These are phyloP conservation scores for Murina feae DNA, from an alignment of 2,113 vertebrate species.

Conservation along the genomic window DNA sequence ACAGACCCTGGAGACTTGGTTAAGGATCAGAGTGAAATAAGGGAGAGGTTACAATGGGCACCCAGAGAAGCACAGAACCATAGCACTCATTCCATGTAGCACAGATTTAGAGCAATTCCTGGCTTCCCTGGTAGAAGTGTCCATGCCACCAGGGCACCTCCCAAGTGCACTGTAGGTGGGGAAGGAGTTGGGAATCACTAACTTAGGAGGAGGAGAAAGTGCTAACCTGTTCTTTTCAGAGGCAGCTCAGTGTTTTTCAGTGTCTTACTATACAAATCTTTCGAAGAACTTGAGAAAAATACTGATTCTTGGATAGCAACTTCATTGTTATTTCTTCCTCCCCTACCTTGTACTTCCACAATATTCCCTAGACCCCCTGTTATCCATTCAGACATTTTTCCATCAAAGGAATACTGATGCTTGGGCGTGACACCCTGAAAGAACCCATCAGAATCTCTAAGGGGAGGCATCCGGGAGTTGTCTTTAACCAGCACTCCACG, in stretches of 20 bases:
- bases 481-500: not conserved
- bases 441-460: not conserved
- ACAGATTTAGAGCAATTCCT: not conserved
- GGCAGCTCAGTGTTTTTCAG: not conserved
- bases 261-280: not conserved
- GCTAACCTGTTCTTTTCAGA: not conserved
- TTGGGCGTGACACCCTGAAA: not conserved
- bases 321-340: too few species aligned
- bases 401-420: not conserved
- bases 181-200: not conserved
- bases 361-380: too few species aligned
- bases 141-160: not conserved
- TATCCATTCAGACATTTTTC: too few species aligned
- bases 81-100: not conserved
- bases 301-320: not conserved
- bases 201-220: not conserved
- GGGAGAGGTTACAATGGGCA: not conserved
- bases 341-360: too few species aligned
- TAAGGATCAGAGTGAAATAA: not conserved
- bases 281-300: not conserved
- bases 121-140: not conserved
- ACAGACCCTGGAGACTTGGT: not conserved
- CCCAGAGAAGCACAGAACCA: not conserved
- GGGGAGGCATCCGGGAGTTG: not conserved
- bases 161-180: rapidly evolving